Evolutionary conservation across 2,888 invertebrate species (phyloP), one percentile per base, ranked within the genome.

Genomic region (Cantharis nigra): DNA sequence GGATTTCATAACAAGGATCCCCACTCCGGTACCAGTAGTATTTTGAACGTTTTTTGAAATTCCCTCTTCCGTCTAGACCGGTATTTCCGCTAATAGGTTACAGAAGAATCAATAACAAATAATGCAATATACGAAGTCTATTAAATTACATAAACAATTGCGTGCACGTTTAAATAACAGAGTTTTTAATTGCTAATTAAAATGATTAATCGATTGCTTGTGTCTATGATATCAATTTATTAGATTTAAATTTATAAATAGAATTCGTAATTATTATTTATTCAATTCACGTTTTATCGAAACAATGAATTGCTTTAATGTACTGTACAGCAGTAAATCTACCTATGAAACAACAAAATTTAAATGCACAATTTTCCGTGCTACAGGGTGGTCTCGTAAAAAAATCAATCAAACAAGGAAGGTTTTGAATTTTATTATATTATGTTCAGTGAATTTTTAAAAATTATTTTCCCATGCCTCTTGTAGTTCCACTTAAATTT

Each of bases 171-270:
- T 65, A 65, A 65, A 65, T 20, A 18, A 13, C 33, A 33, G 33
- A 11, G 13, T 71, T 75, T 71, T 64, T 75, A 71, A 71, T 75
- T 75, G 75, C 71, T 75, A 75, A 75, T 75, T 75, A 75, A 75
- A 70, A 71, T 71, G 75, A 71, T 75, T 71, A 75, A 75, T 79
- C 76, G 75, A 76, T 49, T n/a, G 49, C 49, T n/a, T 49, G 49
- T 49, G 49, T 49, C 49, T 49, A 49, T 49, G 49, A 49, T 49
- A 49, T 49, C 49, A 49, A 49, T 49, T 49, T 49, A 49, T n/a
- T 49, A 49, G 49, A 49, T 49, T 49, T 49, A 49, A n/a, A 49
- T 49, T n/a, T 49, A 49, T 49, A 49, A 49, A 49, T 49, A 49
- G 49, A 49, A 49, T n/a, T 49, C n/a, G n/a, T 49, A 49, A 49